Evolutionary conservation across 1,140 invertebrate species (phyloP).

Genomic region (Atopsyche davidsoni): DNA sequence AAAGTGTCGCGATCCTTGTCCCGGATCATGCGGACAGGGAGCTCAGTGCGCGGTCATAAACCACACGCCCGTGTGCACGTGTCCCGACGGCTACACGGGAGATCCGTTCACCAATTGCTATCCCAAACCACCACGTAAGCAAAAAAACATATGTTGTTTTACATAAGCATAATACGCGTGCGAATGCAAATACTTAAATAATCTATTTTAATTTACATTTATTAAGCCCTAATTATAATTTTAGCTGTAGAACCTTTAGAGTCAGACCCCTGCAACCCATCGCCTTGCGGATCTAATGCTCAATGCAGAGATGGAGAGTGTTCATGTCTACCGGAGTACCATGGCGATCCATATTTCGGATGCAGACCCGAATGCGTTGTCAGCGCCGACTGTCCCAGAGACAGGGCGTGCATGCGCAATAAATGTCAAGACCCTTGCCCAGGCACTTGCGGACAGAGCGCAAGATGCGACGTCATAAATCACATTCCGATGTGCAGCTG

Average conservation of each 20-base stretch:
- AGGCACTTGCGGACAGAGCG: constrained; percentile 60
- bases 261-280: constrained; percentile 56
- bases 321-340: constrained; percentile 58
- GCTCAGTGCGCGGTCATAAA: constrained; percentile 65
- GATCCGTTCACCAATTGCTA: constrained; percentile 43
- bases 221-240: constrained; percentile 31
- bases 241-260: constrained; percentile 41
- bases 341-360: constrained; percentile 62
- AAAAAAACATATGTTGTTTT: neutral
- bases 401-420: constrained; percentile 61
- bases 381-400: constrained; percentile 59
- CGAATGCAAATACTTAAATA: neutral
- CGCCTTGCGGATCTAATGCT: constrained; percentile 64
- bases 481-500: constrained; percentile 67
- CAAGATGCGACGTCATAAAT: constrained; percentile 62
- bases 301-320: constrained; percentile 55
- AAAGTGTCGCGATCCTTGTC: constrained; percentile 66
- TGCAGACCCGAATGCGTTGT: constrained; percentile 66
- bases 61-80: constrained; percentile 69
- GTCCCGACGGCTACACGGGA: constrained; percentile 47
- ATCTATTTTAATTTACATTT: neutral
- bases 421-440: constrained; percentile 67
- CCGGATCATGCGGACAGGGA: constrained; percentile 60
- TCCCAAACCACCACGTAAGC: constrained; percentile 49
- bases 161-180: neutral